Conservation (phyloP, 2,888 invertebrate genomes). For the Apamea monoglypha region DNA sequence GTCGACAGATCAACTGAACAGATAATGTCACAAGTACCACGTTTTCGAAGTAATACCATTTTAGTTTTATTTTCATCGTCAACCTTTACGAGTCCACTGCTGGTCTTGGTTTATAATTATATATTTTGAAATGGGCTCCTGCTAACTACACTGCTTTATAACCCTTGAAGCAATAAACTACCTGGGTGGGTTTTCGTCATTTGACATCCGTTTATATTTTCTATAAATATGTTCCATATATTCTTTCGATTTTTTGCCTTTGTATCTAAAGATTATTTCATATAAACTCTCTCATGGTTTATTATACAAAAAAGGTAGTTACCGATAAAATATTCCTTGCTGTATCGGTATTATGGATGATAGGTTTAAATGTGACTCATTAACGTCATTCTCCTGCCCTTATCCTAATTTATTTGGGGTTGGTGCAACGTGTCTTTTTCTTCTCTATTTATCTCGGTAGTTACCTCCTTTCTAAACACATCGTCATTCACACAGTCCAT, state of each 20-base stretch:
- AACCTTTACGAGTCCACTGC: constrained; percentile 24
- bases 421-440: too few species aligned
- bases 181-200: not conserved
- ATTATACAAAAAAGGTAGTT: not conserved
- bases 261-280: not conserved
- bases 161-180: constrained; percentile 13
- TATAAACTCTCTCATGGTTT: not conserved
- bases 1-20: not conserved
- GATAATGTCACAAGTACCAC: constrained; percentile 11
- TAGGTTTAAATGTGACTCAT: not conserved
- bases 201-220: not conserved
- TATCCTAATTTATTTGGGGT: not conserved
- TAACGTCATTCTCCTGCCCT: not conserved
- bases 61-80: constrained; percentile 35
- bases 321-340: not conserved
- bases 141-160: not conserved
- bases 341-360: not conserved
- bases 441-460: not conserved
- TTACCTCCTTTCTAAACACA: not conserved
- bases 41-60: not conserved
- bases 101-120: constrained; percentile 13
- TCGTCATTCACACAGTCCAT: not conserved
- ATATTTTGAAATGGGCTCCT: constrained; percentile 4
- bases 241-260: not conserved
- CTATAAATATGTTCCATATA: not conserved